Evolutionary conservation across 2,888 invertebrate species (phyloP), one percentile per base, ranked within the genome.

Genomic region (Cerastis leucographa): DNA sequence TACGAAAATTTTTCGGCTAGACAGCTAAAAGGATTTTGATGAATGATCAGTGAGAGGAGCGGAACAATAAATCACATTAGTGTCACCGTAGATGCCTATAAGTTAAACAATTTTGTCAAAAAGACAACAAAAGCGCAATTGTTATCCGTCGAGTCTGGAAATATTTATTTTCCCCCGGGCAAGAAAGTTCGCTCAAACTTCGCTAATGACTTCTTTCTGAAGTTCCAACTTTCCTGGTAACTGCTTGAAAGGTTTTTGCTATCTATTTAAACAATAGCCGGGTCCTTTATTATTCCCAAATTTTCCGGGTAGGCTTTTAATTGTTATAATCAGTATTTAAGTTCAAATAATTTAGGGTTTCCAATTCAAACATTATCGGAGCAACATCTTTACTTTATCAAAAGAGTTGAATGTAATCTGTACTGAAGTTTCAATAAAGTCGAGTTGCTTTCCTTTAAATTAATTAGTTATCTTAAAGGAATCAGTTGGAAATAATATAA

Each of bases 191-290:
- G 89, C 89, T 89, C 87, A 89, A 95, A 95, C 93, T 95, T 94
- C 83, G 91, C 94, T 96, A 96, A 96, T 95, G 95, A 95, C 95
- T 95, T 95, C 94, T 95, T 95, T 96, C 93, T 91, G 89, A 93
- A 93, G 92, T 92, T 88, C 89, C 89, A 94, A 95, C 94, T 95
- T 95, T 91, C 89, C 90, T 90, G 89, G 89, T 88, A 91, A 92
- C 91, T 89, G 91, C 92, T 94, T 90, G 91, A 91, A 92, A 93
- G 92, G 92, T 93, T 94, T 91, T 92, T 92, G 92, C 92, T 94
- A 93, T 94, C 93, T 93, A 90, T 93, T 94, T 92, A 93, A 93
- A 95, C 94, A 94, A 94, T 93, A 93, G 91, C 91, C 89, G 87
- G 83, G 84, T 79, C 83, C 91, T 92, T 93, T 92, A 93, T 93